Conservation (phyloP, 2,888 invertebrate species). For the Dascillus cervinus region DNA sequence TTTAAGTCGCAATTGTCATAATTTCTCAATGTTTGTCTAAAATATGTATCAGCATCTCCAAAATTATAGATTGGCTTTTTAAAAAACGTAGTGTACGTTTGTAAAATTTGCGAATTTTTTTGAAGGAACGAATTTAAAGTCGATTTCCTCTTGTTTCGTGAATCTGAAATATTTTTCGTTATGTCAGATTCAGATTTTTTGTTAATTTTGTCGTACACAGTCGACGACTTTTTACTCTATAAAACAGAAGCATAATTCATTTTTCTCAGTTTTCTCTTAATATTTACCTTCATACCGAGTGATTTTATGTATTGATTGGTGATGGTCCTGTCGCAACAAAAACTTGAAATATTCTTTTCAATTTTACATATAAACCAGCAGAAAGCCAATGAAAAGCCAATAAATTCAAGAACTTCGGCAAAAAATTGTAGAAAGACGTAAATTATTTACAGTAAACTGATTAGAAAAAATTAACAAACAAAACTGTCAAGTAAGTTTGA, state of each 20-base stretch:
- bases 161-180: conserved; percentile 7
- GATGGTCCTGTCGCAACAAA: neutral
- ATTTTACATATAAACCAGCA: neutral
- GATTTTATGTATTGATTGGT: conserved; percentile 1
- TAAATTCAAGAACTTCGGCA: neutral
- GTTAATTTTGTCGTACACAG: conserved; percentile 6
- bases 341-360: too few relatives aligned
- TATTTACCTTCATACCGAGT: conserved; percentile 28
- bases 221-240: conserved; percentile 17
- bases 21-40: conserved; percentile 32
- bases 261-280: conserved; percentile 10
- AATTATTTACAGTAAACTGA: conserved; percentile 9
- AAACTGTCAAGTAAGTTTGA: neutral
- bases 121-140: conserved; percentile 17
- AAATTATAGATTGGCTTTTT: conserved; percentile 20
- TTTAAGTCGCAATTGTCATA: conserved; percentile 31
- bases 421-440: conserved; percentile 3
- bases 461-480: conserved; percentile 8
- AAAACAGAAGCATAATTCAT: conserved; percentile 12
- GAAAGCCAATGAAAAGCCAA: neutral
- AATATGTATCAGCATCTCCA: conserved; percentile 35
- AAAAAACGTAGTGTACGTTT: conserved; percentile 20
- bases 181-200: conserved; percentile 11
- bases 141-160: conserved; percentile 6
- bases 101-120: conserved; percentile 20